Evolutionary conservation across 2,888 invertebrate species (phyloP).

Genomic region (Idaea straminata): DNA sequence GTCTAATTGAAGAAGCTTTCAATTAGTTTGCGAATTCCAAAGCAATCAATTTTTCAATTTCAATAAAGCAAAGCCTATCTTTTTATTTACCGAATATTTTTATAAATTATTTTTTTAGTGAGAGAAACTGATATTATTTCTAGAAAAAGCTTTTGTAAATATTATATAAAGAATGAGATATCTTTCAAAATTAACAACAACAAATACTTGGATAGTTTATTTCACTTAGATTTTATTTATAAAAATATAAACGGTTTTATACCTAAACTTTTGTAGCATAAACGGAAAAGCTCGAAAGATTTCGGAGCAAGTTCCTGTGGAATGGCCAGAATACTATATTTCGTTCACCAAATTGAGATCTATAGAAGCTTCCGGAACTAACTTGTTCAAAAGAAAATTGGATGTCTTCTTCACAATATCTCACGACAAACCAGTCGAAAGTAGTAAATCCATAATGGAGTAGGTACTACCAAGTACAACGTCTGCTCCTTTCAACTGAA

Average conservation of each 20-base stretch:
- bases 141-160: neutral
- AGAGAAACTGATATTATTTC: neutral
- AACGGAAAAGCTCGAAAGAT: neutral
- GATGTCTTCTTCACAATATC: conserved; percentile 5
- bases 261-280: neutral
- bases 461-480: conserved; percentile 4
- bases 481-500: conserved; percentile 13
- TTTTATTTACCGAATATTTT: neutral
- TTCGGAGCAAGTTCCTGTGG: neutral
- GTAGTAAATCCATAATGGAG: conserved; percentile 21
- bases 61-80: neutral
- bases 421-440: conserved; percentile 2
- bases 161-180: neutral
- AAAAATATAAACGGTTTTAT: too few relatives aligned
- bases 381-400: conserved; percentile 6
- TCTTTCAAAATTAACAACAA: neutral
- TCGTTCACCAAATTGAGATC: neutral
- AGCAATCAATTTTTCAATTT: conserved; percentile 1
- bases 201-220: neutral
- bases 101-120: neutral
- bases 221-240: neutral
- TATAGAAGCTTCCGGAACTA: conserved; percentile 2
- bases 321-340: neutral
- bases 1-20: neutral
- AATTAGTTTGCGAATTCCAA: neutral